A percentile compares a stretch with the other conserved stretches of the same genome.
phyloP scores from a whole-genome alignment of 53 echinoderm and acorn worm species.

The Patiria pectinifera region DNA sequence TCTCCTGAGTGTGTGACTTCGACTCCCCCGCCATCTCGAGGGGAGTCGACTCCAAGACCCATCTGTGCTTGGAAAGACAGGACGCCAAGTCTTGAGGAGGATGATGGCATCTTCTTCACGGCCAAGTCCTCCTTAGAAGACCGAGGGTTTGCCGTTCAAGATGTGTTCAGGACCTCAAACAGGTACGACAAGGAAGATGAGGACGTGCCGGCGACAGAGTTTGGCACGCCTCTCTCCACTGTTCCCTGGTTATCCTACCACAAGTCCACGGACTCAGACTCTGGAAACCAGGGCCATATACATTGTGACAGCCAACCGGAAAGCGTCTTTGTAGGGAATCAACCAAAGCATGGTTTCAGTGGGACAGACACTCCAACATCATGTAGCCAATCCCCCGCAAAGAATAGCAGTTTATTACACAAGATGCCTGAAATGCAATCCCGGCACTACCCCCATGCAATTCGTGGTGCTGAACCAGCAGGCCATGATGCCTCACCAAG shows the following conservation, averaged over 20 bases:
- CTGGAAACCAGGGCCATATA: conserved; percentile 33
- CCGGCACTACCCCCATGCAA: conserved; percentile 37
- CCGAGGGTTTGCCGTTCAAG: conserved; percentile 22
- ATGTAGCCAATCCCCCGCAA: not conserved
- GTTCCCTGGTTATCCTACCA: conserved; percentile 59
- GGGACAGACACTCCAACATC: conserved; percentile 29
- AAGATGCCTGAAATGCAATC: conserved; percentile 54
- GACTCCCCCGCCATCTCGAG: conserved; percentile 45
- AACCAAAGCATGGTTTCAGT: conserved; percentile 54
- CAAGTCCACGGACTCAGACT: conserved; percentile 29
- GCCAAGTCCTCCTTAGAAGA: conserved; percentile 64
- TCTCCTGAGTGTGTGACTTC: conserved; percentile 37
- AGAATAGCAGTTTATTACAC: conserved; percentile 25
- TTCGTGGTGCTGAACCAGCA: conserved; percentile 21
- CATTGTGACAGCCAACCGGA: conserved; percentile 50
- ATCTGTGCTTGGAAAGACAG: conserved; percentile 65
- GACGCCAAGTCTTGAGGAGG: conserved; percentile 65
- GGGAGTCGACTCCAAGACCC: conserved; percentile 60
- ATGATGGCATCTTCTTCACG: conserved; percentile 65
- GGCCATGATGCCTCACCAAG: conserved; percentile 1
- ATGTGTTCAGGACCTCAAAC: conserved; percentile 21
- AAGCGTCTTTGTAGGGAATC: conserved; percentile 42
- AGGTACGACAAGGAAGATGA: conserved; percentile 24
- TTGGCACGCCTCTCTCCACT: conserved; percentile 54
- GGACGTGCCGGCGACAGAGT: conserved; percentile 44